phyloP scores from a whole-genome alignment of 2,113 vertebrate genomes.

The Blennius ocellaris region DNA sequence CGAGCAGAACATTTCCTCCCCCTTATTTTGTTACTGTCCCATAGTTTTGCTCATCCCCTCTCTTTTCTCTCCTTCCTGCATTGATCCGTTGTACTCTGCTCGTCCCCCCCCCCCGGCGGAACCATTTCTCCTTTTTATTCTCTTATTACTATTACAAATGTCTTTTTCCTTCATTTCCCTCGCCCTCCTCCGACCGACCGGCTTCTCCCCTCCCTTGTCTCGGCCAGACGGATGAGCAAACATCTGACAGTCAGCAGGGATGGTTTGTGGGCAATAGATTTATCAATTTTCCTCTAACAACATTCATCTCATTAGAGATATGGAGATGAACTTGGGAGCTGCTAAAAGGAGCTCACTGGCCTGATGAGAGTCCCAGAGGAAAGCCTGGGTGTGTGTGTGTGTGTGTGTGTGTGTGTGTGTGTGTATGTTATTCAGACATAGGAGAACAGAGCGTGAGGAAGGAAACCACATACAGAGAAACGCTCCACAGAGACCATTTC shows the following conservation, averaged over 20 bases:
- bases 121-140: background rate
- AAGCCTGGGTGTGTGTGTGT: conserved; percentile 5
- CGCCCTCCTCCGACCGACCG: conserved; percentile 15
- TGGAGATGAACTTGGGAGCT: conserved; percentile 39
- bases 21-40: background rate
- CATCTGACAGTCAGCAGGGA: conserved; percentile 3
- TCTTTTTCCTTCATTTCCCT: conserved; percentile 1
- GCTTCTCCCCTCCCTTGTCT: background rate
- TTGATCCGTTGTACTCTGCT: background rate
- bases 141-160: background rate
- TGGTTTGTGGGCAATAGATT: conserved; percentile 15
- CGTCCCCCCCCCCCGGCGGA: background rate
- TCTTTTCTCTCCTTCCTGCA: background rate
- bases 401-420: conserved; percentile 6
- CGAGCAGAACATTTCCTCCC: background rate
- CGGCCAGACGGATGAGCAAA: background rate
- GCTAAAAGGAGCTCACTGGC: conserved; percentile 38
- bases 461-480: conserved; percentile 43
- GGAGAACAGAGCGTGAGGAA: background rate
- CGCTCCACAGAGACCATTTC: conserved; percentile 49
- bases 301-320: conserved; percentile 49
- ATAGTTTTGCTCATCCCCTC: background rate
- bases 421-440: conserved; percentile 1
- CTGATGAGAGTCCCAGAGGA: conserved; percentile 49
- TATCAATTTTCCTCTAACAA: conserved; percentile 28